phyloP scores from a whole-genome alignment of 2,797 vertebrate species.

The Enteromius paludinosus region DNA sequence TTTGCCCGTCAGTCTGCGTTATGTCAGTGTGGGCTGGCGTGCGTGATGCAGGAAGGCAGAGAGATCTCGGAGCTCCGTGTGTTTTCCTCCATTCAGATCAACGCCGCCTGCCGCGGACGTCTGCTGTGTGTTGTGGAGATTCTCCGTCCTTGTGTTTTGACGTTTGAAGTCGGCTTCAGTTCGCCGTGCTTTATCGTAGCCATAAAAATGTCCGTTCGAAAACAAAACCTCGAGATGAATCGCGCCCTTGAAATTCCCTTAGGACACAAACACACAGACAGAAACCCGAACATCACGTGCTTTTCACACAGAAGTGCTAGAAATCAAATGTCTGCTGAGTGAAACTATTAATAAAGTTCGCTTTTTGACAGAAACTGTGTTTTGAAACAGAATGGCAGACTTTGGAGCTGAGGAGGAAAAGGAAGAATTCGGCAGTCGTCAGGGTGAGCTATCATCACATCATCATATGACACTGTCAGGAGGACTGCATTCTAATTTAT shows the following conservation, averaged over 20 bases:
- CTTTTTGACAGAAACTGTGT: conserved; percentile 33
- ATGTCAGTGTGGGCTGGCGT: conserved; percentile 24
- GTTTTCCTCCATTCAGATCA: conserved; percentile 11
- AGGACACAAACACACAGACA: conserved; percentile 8
- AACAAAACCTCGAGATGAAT: conserved; percentile 19
- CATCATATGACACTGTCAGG: neutral
- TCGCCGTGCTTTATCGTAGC: conserved; percentile 22
- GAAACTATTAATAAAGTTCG: conserved; percentile 22
- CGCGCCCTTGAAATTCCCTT: conserved; percentile 7
- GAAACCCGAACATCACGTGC: neutral
- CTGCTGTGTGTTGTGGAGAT: conserved; percentile 22
- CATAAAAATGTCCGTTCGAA: conserved; percentile 37
- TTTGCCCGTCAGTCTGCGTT: conserved; percentile 49
- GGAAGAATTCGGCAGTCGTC: neutral
- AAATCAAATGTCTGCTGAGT: conserved; percentile 25
- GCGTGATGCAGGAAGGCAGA: conserved; percentile 23
- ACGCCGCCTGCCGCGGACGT: neutral
- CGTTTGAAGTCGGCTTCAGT: conserved; percentile 8
- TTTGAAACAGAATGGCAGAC: conserved; percentile 36
- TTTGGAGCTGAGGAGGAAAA: neutral
- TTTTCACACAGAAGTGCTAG: conserved; percentile 1
- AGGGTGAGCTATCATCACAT: neutral
- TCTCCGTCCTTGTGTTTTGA: conserved; percentile 42
- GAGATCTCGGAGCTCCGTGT: neutral
- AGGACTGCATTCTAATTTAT: neutral